Percentiles rank a stretch among this genome's conserved stretches.
Conservation (phyloP, 2,888 invertebrate species). For the Mythimna vitellina region DNA sequence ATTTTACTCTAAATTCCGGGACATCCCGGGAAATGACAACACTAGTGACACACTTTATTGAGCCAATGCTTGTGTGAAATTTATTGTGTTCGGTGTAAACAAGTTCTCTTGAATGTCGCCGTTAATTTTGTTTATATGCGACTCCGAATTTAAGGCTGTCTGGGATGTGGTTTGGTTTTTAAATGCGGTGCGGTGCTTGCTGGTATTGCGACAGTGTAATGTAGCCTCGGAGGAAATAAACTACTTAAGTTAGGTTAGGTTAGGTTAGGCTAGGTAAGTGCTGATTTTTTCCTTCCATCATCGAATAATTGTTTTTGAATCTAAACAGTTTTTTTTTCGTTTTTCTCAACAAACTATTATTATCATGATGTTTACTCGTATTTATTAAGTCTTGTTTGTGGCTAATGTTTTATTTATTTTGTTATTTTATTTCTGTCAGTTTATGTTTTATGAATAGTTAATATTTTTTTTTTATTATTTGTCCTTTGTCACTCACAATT, state of each 20-base stretch:
- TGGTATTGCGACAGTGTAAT: not conserved
- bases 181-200: not conserved
- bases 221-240: not conserved
- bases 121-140: conserved; percentile 62
- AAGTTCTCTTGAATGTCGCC: conserved; percentile 59
- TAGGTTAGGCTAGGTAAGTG: not conserved
- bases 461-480: too few relatives aligned
- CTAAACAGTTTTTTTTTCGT: too few relatives aligned
- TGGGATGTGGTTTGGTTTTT: conserved; percentile 38
- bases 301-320: too few relatives aligned
- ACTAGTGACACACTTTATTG: conserved; percentile 61
- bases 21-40: conserved; percentile 52
- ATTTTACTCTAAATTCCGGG: conserved; percentile 42
- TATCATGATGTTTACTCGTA: too few relatives aligned
- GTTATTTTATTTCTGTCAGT: too few relatives aligned
- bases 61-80: conserved; percentile 62
- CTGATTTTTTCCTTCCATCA: too few relatives aligned
- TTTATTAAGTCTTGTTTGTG: too few relatives aligned
- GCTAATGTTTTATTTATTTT: too few relatives aligned
- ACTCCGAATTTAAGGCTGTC: conserved; percentile 42
- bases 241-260: not conserved
- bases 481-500: too few relatives aligned
- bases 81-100: conserved; percentile 64
- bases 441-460: too few relatives aligned
- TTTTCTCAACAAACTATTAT: too few relatives aligned